These are phyloP conservation scores for Staurois parvus DNA, from an alignment of 2,797 vertebrate species.

Conservation along the genomic window DNA sequence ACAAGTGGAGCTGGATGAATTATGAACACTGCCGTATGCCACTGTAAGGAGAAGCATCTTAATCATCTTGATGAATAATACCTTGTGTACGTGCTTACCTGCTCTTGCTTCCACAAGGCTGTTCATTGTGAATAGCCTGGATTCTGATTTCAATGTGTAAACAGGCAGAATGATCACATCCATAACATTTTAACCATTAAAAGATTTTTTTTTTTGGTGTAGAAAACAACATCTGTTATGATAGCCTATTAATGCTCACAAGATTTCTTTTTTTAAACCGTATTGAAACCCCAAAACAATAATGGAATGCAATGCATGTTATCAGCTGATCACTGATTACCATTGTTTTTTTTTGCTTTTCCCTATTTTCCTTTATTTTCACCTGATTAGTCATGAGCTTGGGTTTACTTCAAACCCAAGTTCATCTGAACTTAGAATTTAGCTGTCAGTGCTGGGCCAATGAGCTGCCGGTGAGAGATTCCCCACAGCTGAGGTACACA, in stretches of 20 bases:
- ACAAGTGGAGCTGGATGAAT: conserved; percentile 47
- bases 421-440: too few relatives aligned
- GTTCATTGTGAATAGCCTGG: background rate
- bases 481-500: too few relatives aligned
- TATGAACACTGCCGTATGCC: conserved; percentile 41
- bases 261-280: background rate
- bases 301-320: too few relatives aligned
- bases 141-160: background rate
- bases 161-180: background rate
- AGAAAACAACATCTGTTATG: background rate
- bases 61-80: conserved; percentile 49
- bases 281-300: too few relatives aligned
- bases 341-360: too few relatives aligned
- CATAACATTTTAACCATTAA: background rate
- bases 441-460: too few relatives aligned
- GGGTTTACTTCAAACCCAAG: too few relatives aligned
- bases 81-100: conserved; percentile 16
- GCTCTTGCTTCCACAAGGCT: background rate
- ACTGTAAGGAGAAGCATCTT: conserved; percentile 26
- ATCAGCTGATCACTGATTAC: too few relatives aligned
- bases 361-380: too few relatives aligned
- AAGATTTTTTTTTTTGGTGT: background rate
- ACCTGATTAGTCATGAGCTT: too few relatives aligned
- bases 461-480: too few relatives aligned
- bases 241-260: background rate